phyloP scores from a whole-genome alignment of 2,113 vertebrate species.

The Dolichotis patagonum region DNA sequence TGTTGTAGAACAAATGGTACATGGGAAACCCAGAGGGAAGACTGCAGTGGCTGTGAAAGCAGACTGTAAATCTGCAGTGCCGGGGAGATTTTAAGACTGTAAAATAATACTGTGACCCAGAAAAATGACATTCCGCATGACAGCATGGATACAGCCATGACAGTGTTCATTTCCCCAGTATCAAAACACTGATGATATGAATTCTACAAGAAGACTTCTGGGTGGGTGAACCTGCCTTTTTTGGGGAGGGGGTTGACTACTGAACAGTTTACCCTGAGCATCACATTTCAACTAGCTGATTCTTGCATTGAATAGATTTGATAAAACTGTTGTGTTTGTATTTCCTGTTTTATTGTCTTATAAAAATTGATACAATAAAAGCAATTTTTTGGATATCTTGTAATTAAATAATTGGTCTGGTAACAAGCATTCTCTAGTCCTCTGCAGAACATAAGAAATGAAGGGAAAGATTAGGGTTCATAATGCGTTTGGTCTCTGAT shows the following conservation, averaged over 20 bases:
- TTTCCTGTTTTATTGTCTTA: not conserved
- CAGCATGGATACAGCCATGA: not conserved
- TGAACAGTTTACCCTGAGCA: not conserved
- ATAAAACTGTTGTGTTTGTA: not conserved
- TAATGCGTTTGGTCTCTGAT: not conserved
- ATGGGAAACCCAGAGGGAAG: not conserved
- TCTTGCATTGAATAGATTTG: not conserved
- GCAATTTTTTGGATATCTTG: not conserved
- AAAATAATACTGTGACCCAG: not conserved
- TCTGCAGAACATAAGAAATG: not conserved
- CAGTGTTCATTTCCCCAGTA: not conserved
- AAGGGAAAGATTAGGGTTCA: not conserved
- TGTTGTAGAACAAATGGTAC: not conserved
- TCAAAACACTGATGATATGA: not conserved
- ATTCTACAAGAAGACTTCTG: rapidly evolving
- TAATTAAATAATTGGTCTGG: not conserved
- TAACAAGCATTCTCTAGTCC: not conserved
- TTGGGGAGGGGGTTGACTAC: not conserved
- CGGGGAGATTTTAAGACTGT: not conserved
- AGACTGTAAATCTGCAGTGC: not conserved
- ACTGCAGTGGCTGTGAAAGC: rapidly evolving
- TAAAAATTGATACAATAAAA: not conserved
- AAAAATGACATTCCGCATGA: not conserved
- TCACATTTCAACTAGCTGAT: not conserved
- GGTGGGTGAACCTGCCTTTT: not conserved